A percentile compares a stretch with the other conserved stretches of the same genome.
These are phyloP conservation scores for Melanerpes formicivorus DNA, from an alignment of 2,113 vertebrate species.

Conservation along the genomic window DNA sequence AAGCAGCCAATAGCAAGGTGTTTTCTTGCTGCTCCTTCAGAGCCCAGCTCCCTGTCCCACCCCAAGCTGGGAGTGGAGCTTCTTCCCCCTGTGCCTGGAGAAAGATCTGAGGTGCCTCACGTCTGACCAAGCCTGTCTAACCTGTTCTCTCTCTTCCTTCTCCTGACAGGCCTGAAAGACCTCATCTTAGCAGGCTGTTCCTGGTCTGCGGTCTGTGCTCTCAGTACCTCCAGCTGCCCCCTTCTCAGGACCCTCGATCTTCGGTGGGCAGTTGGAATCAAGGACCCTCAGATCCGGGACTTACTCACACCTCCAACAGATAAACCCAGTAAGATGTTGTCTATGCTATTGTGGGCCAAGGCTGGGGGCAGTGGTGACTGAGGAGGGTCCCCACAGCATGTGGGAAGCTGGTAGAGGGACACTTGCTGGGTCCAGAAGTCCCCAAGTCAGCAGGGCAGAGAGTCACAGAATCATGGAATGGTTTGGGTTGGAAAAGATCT, in stretches of 20 bases:
- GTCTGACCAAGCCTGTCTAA: background rate
- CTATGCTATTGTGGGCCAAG: background rate
- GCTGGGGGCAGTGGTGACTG: background rate
- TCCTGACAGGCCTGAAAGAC: slow-evolving; percentile 88
- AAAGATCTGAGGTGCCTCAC: background rate
- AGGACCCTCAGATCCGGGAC: slow-evolving; percentile 94
- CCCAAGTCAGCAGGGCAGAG: background rate
- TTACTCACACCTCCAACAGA: slow-evolving; percentile 89
- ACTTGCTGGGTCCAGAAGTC: rapidly evolving
- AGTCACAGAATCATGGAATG: background rate
- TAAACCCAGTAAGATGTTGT: slow-evolving; percentile 77
- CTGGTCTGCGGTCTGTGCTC: slow-evolving; percentile 93
- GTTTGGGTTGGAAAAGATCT: background rate
- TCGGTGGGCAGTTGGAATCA: slow-evolving; percentile 94
- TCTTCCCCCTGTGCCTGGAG: background rate
- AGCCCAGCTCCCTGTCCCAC: background rate
- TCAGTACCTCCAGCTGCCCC: slow-evolving; percentile 94
- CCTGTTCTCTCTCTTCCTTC: background rate
- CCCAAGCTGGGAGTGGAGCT: background rate
- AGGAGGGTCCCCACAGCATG: background rate
- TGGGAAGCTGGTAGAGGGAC: background rate
- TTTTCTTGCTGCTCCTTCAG: background rate
- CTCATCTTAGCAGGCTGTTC: slow-evolving; percentile 93
- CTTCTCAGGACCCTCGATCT: slow-evolving; percentile 96
- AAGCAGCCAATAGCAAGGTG: rapidly evolving